Evolutionary conservation across 2,113 vertebrate genomes (phyloP).

Genomic region (Pimephales promelas): DNA sequence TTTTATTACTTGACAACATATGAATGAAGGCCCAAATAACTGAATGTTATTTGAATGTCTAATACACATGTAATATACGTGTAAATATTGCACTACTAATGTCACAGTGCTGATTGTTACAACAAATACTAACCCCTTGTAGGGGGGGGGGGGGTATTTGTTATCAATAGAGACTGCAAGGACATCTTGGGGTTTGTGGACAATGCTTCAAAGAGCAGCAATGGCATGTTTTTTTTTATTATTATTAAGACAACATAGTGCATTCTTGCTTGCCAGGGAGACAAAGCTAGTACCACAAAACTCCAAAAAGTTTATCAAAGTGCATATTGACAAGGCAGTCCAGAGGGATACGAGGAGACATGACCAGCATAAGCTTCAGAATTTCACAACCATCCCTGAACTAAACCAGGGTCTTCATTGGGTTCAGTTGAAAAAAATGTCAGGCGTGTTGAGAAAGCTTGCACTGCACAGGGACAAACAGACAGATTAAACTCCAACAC

Average conservation of each 20-base stretch:
- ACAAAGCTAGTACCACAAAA: not conserved
- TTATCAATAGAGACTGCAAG: too few relatives aligned
- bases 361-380: not conserved
- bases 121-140: too few relatives aligned
- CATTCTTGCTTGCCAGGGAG: not conserved
- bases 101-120: too few relatives aligned
- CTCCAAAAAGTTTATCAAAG: constrained; percentile 12
- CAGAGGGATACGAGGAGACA: not conserved
- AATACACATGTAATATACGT: too few relatives aligned
- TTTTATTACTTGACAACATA: not conserved
- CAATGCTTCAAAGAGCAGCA: not conserved
- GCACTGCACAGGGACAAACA: not conserved
- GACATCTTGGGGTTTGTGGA: not conserved
- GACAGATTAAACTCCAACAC: not conserved
- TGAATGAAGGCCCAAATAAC: not conserved
- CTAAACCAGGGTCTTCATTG: not conserved
- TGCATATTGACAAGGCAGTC: not conserved
- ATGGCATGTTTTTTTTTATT: not conserved
- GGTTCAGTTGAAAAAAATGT: not conserved
- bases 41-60: too few relatives aligned
- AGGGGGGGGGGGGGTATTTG: too few relatives aligned
- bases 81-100: too few relatives aligned
- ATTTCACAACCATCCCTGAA: not conserved
- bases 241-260: not conserved
- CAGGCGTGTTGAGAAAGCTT: not conserved